Conservation (phyloP, 2,797 vertebrate genomes). For the Phylloscopus collybita region DNA sequence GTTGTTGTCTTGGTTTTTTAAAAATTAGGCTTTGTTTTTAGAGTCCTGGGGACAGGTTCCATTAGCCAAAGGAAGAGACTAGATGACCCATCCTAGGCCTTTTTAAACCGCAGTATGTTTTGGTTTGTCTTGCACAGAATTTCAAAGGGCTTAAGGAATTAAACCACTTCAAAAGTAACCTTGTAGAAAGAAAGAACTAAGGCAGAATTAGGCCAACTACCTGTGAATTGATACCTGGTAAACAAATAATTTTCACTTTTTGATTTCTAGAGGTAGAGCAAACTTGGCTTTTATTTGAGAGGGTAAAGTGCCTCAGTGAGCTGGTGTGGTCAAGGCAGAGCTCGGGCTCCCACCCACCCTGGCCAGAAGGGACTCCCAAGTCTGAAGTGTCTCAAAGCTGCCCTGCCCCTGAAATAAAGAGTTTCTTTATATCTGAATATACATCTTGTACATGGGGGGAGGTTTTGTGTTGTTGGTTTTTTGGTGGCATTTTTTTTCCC, state of each 20-base stretch:
- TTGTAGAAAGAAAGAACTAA: conserved; percentile 24
- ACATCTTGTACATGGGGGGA: background rate
- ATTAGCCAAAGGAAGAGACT: conserved; percentile 25
- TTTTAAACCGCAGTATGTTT: background rate
- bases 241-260: conserved; percentile 47
- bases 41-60: conserved; percentile 1
- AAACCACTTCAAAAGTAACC: conserved; percentile 58
- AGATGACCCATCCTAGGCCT: background rate
- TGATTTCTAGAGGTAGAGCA: conserved; percentile 6
- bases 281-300: background rate
- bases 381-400: background rate
- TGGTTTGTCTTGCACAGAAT: conserved; percentile 23
- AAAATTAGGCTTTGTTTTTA: conserved; percentile 30
- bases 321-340: background rate
- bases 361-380: background rate
- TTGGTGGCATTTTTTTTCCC: too few relatives aligned
- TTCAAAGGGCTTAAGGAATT: conserved; percentile 41
- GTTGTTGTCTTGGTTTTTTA: background rate
- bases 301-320: background rate
- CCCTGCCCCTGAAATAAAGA: background rate
- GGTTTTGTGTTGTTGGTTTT: background rate
- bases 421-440: fast-evolving
- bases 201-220: conserved; percentile 11
- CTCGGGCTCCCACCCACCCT: background rate
- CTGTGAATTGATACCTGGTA: background rate